Percentiles rank a stretch among this genome's conserved stretches.
phyloP scores from a whole-genome alignment of 2,888 invertebrate species.

The Choreutis nemorana region DNA sequence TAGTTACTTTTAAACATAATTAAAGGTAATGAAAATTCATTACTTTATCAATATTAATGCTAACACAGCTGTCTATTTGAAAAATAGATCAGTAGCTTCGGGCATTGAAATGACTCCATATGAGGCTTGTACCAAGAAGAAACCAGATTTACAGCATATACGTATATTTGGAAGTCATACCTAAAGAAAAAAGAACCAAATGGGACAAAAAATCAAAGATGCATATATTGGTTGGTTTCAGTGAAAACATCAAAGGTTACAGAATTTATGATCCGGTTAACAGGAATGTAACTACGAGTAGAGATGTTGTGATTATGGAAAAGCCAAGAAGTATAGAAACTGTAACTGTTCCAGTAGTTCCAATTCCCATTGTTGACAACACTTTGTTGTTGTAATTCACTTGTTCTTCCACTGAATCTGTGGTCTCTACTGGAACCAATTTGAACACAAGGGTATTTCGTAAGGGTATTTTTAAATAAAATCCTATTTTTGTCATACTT shows the following conservation, averaged over 20 bases:
- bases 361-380: no score
- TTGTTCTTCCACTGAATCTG: no score
- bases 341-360: no score
- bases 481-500: no score
- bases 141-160: constrained; percentile 8
- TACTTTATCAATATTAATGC: no score
- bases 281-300: constrained; percentile 6
- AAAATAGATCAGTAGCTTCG: constrained; percentile 9
- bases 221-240: constrained; percentile 2
- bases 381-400: no score
- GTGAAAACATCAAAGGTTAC: constrained; percentile 8
- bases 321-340: constrained; percentile 3
- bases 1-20: no score
- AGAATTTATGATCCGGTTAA: constrained; percentile 11
- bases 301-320: constrained; percentile 11
- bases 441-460: no score
- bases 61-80: constrained; percentile 12
- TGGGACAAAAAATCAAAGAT: not conserved
- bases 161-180: constrained; percentile 1
- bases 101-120: constrained; percentile 6
- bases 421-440: no score
- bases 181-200: not conserved
- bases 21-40: no score
- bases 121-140: constrained; percentile 5
- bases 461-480: no score